Conservation (phyloP, 1,140 invertebrate species). For the Phymorhynchus buccinoides region DNA sequence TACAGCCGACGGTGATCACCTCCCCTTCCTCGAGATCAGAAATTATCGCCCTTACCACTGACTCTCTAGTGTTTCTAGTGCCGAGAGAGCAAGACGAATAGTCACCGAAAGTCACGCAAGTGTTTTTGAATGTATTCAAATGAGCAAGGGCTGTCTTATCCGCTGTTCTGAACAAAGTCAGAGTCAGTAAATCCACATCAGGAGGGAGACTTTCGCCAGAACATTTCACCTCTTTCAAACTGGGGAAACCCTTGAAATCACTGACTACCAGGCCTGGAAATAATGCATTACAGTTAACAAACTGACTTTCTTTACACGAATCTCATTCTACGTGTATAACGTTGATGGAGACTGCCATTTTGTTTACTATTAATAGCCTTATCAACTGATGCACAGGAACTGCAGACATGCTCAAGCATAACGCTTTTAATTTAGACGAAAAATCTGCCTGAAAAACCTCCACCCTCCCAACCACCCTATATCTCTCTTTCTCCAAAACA, state of each 20-base stretch:
- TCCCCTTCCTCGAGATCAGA: conserved; percentile 24
- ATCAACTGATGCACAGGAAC: no score
- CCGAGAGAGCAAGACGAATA: conserved; percentile 10
- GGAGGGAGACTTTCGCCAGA: neutral
- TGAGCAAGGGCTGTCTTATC: neutral
- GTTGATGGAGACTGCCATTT: no score
- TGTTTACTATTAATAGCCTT: no score
- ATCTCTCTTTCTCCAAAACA: no score
- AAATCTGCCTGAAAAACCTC: no score
- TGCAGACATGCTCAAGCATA: no score
- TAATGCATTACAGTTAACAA: no score
- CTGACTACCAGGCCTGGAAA: conserved; percentile 20
- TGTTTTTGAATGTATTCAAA: neutral
- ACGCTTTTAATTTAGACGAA: no score
- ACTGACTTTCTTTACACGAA: no score
- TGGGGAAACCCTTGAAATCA: conserved; percentile 16
- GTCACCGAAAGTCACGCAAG: conserved; percentile 21
- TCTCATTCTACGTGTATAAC: no score
- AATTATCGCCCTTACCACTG: neutral
- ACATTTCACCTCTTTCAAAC: conserved; percentile 30
- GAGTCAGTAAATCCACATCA: neutral
- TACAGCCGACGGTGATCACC: neutral
- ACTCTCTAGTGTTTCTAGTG: neutral
- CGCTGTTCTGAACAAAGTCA: conserved; percentile 6
- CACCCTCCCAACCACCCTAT: no score